These are phyloP conservation scores for Atherix ibis DNA, from an alignment of 2,888 invertebrate species.

Conservation along the genomic window DNA sequence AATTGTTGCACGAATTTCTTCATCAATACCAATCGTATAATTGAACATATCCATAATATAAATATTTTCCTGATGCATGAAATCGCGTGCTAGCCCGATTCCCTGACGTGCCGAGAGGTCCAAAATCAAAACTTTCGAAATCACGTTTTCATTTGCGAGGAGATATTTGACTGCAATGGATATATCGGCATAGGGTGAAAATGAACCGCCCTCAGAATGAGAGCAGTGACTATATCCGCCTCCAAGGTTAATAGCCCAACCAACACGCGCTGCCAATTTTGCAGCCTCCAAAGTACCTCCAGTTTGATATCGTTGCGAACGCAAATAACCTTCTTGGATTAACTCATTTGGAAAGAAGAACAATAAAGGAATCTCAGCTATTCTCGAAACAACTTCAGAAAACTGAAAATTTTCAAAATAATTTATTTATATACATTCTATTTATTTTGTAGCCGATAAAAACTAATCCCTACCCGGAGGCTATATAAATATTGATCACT, in stretches of 20 bases:
- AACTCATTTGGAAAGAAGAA: slow-evolving; percentile 54
- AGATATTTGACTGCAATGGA: slow-evolving; percentile 53
- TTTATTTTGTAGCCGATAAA: no score
- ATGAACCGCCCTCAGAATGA: slow-evolving; percentile 53
- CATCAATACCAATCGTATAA: slow-evolving; percentile 52
- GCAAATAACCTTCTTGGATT: slow-evolving; percentile 52
- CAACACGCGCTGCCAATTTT: slow-evolving; percentile 55
- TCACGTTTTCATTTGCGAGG: slow-evolving; percentile 34
- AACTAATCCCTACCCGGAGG: slow-evolving; percentile 40
- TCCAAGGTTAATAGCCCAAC: slow-evolving; percentile 74
- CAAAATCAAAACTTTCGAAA: slow-evolving; percentile 60
- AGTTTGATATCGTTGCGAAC: slow-evolving; percentile 57
- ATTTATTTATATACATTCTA: no score
- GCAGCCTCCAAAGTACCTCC: slow-evolving; percentile 65
- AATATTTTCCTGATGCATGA: slow-evolving; percentile 46
- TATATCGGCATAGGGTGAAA: slow-evolving; percentile 74
- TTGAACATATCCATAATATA: slow-evolving; percentile 75
- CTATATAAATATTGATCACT: slow-evolving; percentile 51
- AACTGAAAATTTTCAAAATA: no score
- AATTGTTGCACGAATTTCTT: slow-evolving; percentile 50
- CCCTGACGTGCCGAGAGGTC: slow-evolving; percentile 83
- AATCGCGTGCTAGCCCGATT: slow-evolving; percentile 66
- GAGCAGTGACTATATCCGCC: slow-evolving; percentile 82
- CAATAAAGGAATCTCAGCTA: slow-evolving; percentile 55
- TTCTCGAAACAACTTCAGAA: slow-evolving; percentile 54